Base-by-base conservation (phyloP, 2,888 invertebrate genomes). In the Strigamia crassipes region DNA sequence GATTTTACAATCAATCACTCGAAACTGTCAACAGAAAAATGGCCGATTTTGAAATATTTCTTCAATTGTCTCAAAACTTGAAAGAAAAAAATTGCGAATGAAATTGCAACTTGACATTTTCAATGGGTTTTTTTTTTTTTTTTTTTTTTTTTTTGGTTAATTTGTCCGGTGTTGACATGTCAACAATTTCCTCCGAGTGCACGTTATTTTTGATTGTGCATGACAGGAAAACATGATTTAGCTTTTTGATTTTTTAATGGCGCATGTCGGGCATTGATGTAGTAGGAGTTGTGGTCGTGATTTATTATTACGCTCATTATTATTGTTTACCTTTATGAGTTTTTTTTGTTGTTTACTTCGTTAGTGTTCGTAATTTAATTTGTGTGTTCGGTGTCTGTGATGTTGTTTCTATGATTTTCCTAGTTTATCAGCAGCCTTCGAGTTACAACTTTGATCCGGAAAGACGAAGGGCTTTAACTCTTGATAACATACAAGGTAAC, bases 401-500 rank as follows among this genome's bases (percentile, higher is more conserved):
- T 21, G 82, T 82, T 46, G 13, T 23, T 27, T 82, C 21, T 83
- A 82, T 79, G 51, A 42, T 81, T 46, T 82, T 82, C 42, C 77
- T 80, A 83, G 83, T 83, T 82, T 80, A 82, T 82, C 82, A 82
- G 34, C 79, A 81, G 82, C 79, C 83, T 82, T 42, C 79, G 82
- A 80, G 83, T 83, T 83, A 84, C 82, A 80, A 82, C 31, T 83
- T 83, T 46, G 84, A 83, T 82, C 84, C 83, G 66, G 86, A 86
- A 82, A 84, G 84, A 78, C 83, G 83, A 82, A 84, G 85, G 82
- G 83, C 84, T 82, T 85, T 86, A 42, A 86, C 86, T 84, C 85
- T 86, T 84, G 85, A 85, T 83, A 83, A 86, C 83, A 85, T 85
- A 82, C 83, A 86, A 83, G 86, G 86, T 86, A 85, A 86, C 85